phyloP scores from a whole-genome alignment of 2,888 invertebrate genomes.

The Atrina japonica region DNA sequence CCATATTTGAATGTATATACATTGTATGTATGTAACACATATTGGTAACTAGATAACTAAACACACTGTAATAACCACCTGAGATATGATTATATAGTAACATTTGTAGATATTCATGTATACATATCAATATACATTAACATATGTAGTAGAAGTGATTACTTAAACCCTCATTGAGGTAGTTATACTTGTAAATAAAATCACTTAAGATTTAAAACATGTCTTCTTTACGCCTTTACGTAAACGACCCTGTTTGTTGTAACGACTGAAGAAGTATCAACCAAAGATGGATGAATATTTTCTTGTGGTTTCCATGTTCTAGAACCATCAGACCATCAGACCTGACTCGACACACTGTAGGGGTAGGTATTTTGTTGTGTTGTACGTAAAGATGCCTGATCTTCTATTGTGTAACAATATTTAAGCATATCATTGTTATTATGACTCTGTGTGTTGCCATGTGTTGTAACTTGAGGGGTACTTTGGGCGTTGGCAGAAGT shows the following conservation, averaged over 20 bases:
- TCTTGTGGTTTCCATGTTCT: conserved; percentile 25
- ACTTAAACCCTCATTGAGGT: no score
- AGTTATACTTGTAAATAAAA: no score
- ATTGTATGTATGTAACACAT: no score
- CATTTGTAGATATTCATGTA: no score
- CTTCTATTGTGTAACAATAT: background rate
- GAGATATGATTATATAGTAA: no score
- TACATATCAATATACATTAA: no score
- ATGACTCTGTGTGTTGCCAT: background rate
- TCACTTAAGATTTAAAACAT: background rate
- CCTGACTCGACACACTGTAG: background rate
- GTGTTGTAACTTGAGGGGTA: background rate
- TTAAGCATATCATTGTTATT: background rate
- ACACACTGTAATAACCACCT: no score
- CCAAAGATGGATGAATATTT: background rate
- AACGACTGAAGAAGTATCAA: conserved; percentile 8
- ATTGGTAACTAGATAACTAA: no score
- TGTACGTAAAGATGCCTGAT: no score
- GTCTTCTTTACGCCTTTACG: background rate
- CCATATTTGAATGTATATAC: no score
- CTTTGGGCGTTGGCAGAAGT: background rate
- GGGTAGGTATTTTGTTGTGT: no score
- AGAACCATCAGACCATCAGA: conserved; percentile 11
- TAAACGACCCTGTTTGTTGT: background rate
- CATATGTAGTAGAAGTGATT: no score